Percentiles rank a stretch among this genome's conserved stretches.
phyloP scores from a whole-genome alignment of 2,797 vertebrate genomes.

The Cheirogaleus major region DNA sequence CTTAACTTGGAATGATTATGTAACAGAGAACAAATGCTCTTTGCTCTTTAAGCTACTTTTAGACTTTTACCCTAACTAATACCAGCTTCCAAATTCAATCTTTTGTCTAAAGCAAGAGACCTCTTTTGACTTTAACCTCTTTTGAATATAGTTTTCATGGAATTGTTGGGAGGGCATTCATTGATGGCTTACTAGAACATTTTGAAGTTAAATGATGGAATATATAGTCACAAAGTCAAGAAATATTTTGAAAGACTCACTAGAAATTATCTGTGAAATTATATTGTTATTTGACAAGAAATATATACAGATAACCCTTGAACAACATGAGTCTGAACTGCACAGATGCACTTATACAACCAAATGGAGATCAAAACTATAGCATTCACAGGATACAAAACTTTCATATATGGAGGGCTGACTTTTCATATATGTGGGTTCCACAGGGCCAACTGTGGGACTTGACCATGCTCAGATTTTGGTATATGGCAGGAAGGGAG shows the following conservation, averaged over 20 bases:
- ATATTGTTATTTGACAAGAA: background rate
- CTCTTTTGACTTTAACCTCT: background rate
- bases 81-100: background rate
- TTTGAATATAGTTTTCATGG: background rate
- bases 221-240: background rate
- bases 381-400: background rate
- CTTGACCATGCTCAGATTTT: background rate
- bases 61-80: background rate
- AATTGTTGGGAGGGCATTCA: background rate
- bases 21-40: background rate
- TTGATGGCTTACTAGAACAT: background rate
- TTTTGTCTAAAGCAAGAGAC: constrained; percentile 42
- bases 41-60: constrained; percentile 3
- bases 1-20: background rate
- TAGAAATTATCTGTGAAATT: background rate
- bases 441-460: background rate
- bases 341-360: background rate
- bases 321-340: background rate
- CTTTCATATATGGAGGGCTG: background rate
- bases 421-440: background rate
- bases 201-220: background rate
- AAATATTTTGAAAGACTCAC: constrained; percentile 30
- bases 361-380: background rate
- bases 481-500: too few species aligned
- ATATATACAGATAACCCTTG: background rate